Evolutionary conservation across 1,140 invertebrate genomes (phyloP).

Genomic region (Drosophila sulfurigaster): DNA sequence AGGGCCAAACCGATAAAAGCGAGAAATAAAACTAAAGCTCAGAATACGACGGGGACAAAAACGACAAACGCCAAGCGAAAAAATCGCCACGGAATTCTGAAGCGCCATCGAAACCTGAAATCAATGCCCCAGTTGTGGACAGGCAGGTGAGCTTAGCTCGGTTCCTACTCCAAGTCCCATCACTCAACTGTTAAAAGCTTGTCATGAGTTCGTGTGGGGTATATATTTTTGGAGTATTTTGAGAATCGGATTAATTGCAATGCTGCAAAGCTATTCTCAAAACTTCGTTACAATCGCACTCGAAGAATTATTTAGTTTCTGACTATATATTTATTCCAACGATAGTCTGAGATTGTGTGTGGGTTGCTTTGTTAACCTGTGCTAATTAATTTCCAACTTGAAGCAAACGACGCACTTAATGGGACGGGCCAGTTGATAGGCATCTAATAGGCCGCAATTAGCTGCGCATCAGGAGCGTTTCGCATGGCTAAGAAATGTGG

Average conservation of each 20-base stretch:
- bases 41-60: constrained; percentile 26
- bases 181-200: constrained; percentile 25
- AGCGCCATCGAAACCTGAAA: constrained; percentile 67
- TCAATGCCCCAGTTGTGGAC: constrained; percentile 34
- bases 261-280: too few relatives aligned
- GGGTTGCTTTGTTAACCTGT: constrained; percentile 57
- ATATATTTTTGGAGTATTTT: too few relatives aligned
- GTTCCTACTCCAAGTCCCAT: constrained; percentile 17
- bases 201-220: constrained; percentile 12
- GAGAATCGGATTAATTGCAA: too few relatives aligned
- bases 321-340: too few relatives aligned
- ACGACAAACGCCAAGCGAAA: constrained; percentile 37
- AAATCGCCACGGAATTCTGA: constrained; percentile 36
- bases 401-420: constrained; percentile 72
- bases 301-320: too few relatives aligned
- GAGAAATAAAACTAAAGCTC: constrained; percentile 29
- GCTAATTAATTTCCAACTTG: constrained; percentile 76
- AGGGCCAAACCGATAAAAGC: constrained; percentile 37
- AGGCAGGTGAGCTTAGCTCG: constrained; percentile 24
- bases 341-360: too few relatives aligned
- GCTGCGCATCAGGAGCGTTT: constrained; percentile 53
- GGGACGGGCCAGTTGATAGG: constrained; percentile 38
- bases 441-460: constrained; percentile 49
- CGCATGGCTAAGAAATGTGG: constrained; percentile 74
- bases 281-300: too few relatives aligned